These are phyloP conservation scores for Mastigias papua DNA, from an alignment of 30 jellyfish, hydroid and myxozoan genomes.

Conservation along the genomic window DNA sequence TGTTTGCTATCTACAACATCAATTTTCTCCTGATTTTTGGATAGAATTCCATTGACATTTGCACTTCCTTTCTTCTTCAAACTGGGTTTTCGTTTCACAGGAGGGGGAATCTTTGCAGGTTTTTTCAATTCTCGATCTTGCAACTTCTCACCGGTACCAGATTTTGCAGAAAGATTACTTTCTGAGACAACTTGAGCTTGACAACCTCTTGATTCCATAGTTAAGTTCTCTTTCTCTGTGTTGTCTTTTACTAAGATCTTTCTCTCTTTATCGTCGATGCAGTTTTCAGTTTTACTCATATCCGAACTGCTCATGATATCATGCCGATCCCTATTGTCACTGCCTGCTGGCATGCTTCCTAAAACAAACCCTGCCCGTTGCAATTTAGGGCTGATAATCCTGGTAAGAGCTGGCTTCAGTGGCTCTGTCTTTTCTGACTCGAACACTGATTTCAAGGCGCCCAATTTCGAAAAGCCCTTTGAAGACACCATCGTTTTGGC, in stretches of 20 bases:
- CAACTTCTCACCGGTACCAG: background rate
- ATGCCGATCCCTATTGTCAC: background rate
- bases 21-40: background rate
- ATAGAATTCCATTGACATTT: background rate
- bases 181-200: too few relatives aligned
- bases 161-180: too few relatives aligned
- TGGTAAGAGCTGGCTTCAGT: background rate
- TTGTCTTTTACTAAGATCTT: background rate
- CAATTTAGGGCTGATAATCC: background rate
- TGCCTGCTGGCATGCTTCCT: background rate
- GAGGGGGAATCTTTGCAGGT: constrained; percentile 37
- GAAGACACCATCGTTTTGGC: background rate
- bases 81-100: constrained; percentile 43
- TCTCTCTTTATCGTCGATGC: background rate
- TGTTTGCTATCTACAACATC: background rate
- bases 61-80: constrained; percentile 21
- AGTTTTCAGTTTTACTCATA: background rate
- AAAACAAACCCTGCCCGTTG: background rate
- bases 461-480: background rate
- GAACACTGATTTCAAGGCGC: constrained; percentile 49
- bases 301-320: background rate
- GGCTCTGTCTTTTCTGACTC: background rate
- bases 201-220: background rate
- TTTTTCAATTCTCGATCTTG: background rate
- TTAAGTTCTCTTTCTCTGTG: background rate